Evolutionary conservation across 2,797 vertebrate species (phyloP).

Genomic region (Monodelphis domestica): DNA sequence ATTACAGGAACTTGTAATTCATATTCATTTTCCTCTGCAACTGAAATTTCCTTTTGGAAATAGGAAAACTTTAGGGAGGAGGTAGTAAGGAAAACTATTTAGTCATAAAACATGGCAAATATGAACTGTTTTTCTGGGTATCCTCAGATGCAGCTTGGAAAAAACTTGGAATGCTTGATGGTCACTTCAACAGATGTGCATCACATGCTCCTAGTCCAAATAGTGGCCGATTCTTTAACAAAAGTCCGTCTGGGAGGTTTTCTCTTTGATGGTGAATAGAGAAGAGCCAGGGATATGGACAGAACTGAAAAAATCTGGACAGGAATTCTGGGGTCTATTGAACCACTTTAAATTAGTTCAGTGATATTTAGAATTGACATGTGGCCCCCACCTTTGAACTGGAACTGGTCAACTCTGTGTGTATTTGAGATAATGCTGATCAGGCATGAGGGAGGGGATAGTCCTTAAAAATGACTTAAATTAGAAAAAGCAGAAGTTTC

Average conservation of each 20-base stretch:
- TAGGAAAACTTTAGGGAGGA: constrained; percentile 35
- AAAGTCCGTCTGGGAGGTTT: background rate
- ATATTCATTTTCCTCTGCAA: constrained; percentile 63
- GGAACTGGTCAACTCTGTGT: background rate
- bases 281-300: constrained; percentile 5
- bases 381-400: background rate
- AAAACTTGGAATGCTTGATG: constrained; percentile 61
- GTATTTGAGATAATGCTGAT: background rate
- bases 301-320: background rate
- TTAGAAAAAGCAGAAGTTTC: background rate
- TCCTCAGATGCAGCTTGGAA: constrained; percentile 47
- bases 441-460: background rate
- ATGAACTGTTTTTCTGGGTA: constrained; percentile 71
- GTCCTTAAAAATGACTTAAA: background rate
- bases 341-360: background rate
- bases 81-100: background rate
- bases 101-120: constrained; percentile 45
- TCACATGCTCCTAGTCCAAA: constrained; percentile 35
- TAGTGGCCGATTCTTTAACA: constrained; percentile 43
- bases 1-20: constrained; percentile 68
- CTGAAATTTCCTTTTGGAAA: constrained; percentile 72
- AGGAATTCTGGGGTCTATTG: background rate
- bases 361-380: background rate
- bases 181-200: constrained; percentile 27
- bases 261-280: background rate